Conservation (phyloP, 2,113 vertebrate genomes). For the Engraulis encrasicolus region DNA sequence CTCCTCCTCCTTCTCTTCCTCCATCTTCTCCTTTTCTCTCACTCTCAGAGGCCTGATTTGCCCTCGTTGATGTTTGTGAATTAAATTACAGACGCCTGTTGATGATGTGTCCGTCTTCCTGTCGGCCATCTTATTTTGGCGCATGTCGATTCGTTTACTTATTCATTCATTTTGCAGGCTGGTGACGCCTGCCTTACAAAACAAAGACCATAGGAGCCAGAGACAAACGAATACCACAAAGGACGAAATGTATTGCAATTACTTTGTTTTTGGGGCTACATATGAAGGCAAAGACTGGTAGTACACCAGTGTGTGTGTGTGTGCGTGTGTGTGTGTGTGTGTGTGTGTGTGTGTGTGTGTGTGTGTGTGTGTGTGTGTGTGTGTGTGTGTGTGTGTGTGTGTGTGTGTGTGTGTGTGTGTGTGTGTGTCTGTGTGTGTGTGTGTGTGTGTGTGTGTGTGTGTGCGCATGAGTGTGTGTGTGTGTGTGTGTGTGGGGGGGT, state of each 20-base stretch:
- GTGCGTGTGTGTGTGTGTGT: slow-evolving; percentile 1
- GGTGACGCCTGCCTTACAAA: neutral
- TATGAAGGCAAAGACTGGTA: neutral
- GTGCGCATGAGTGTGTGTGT: too few species aligned
- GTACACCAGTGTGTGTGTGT: neutral
- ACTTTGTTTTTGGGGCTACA: neutral
- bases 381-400: slow-evolving; percentile 5
- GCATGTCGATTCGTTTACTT: slow-evolving; percentile 5
- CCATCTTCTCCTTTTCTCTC: neutral
- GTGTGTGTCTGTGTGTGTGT: too few species aligned
- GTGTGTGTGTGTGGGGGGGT: too few species aligned
- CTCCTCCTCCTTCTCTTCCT: neutral
- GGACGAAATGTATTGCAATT: neutral
- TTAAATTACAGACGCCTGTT: slow-evolving; percentile 1
- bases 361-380: slow-evolving; percentile 10
- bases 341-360: slow-evolving; percentile 9
- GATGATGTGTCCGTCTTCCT: neutral
- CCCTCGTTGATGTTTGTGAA: neutral
- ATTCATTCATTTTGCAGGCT: slow-evolving; percentile 18
- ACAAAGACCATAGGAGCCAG: neutral
- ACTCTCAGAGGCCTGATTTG: slow-evolving; percentile 20
- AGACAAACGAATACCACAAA: neutral
- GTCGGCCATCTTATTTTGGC: neutral
- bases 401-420: neutral
- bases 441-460: too few species aligned